Base-by-base conservation (phyloP, 2,797 vertebrate genomes). In the Sebastiscus albofasciatus region DNA sequence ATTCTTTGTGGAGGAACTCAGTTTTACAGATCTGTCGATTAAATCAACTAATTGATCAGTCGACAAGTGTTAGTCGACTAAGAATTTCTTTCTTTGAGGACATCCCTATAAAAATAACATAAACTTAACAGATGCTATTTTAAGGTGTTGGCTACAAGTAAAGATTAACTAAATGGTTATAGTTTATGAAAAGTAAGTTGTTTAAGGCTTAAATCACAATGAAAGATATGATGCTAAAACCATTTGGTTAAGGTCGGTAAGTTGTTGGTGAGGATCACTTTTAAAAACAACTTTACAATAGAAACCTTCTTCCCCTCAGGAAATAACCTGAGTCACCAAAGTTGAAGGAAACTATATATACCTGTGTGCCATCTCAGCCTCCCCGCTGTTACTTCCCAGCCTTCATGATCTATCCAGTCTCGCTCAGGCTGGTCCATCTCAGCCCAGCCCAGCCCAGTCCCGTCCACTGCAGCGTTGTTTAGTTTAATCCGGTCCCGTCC, bases 401-500 rank as follows among this genome's bases (percentile, higher is more conserved):
- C 26, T 18, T 64, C 27, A 67, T 24, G 14, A 67, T 76, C 60
- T 36, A 52, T 79, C 64, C 65, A 33, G 67, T 75, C 75, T 33
- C 9, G 4, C 33, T 74, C 71, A 67, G 67, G 8, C 65, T 5
- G 56, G 84, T 72, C 49, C 58, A 24, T 29, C 46, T 81, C 33
- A 36, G 71, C 70, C 58, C 67, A 33, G 62, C 78, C 79, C 33
- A 36, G 71, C 70, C 58, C 67, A 33, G 62, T 80, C 64, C 26
- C 33, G 33, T 81, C 77, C 65, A 68, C 55, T 26, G 74, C 82
- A 18, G 62, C 14, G 8, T 61, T 49, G 67, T 87, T 89, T 75
- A 67, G 81, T 84, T 77, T 54, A 87, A 89, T 91, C 78, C 52
- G 7, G 88, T 82, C 74, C 83, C 79, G 87, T 92, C 85, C 85